Evolutionary conservation across 2,888 invertebrate species (phyloP).

Genomic region (Eilema griseolum): DNA sequence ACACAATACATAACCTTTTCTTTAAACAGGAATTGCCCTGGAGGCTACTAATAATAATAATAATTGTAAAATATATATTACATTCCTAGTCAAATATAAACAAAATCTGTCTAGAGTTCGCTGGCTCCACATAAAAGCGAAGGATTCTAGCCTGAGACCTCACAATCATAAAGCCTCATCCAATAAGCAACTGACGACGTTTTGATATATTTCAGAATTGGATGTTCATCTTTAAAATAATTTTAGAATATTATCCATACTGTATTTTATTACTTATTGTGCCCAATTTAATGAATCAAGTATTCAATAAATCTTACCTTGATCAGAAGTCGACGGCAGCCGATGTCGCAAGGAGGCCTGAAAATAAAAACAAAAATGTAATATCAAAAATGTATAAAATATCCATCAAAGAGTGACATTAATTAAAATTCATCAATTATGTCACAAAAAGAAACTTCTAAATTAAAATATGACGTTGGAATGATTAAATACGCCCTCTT

Average conservation of each 20-base stretch:
- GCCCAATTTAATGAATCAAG: background rate
- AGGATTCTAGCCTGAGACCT: background rate
- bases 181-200: background rate
- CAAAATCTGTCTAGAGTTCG: background rate
- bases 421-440: slow-evolving; percentile 71
- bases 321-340: slow-evolving; percentile 78
- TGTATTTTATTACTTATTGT: background rate
- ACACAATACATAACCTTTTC: background rate
- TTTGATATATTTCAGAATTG: background rate
- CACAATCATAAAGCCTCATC: background rate
- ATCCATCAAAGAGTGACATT: slow-evolving; percentile 47
- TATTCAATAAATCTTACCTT: slow-evolving; percentile 68
- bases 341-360: slow-evolving; percentile 81
- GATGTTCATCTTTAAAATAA: background rate
- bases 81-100: background rate
- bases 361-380: slow-evolving; percentile 43
- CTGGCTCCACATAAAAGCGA: background rate
- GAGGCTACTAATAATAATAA: background rate
- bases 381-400: slow-evolving; percentile 39
- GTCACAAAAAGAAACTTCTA: slow-evolving; percentile 63
- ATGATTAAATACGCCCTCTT: slow-evolving; percentile 81
- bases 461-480: slow-evolving; percentile 82
- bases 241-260: background rate
- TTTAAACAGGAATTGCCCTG: background rate
- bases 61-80: background rate